A percentile compares a stretch with the other conserved stretches of the same genome.
These are phyloP conservation scores for Hiodon alosoides DNA, from an alignment of 2,113 vertebrate genomes.

Conservation along the genomic window DNA sequence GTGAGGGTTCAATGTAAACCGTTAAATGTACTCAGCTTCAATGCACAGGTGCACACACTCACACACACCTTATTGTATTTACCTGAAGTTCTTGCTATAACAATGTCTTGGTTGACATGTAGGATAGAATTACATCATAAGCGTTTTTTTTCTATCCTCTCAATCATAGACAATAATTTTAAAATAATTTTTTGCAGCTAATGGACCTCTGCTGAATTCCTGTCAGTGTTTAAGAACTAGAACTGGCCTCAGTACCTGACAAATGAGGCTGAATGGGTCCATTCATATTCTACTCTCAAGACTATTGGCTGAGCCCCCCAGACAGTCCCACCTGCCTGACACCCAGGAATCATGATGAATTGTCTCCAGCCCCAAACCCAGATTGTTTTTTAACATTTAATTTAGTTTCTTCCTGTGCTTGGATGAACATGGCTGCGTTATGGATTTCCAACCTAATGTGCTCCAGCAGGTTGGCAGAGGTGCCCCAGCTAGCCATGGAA, in stretches of 20 bases:
- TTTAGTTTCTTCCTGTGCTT: slow-evolving; percentile 99
- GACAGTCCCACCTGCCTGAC: slow-evolving; percentile 79
- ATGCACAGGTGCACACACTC: not conserved
- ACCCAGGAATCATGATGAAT: slow-evolving; percentile 95
- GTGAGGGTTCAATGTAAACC: no score
- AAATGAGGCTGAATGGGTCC: slow-evolving; percentile 64
- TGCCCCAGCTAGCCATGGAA: slow-evolving; percentile 88
- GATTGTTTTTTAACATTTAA: slow-evolving; percentile 99
- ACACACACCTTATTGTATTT: not conserved
- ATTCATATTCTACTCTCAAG: slow-evolving; percentile 61
- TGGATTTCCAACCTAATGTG: slow-evolving; percentile 98
- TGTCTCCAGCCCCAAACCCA: slow-evolving; percentile 84
- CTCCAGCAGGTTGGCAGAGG: slow-evolving; percentile 88
- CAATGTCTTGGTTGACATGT: slow-evolving; percentile 12
- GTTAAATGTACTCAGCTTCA: no score
- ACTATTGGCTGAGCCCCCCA: slow-evolving; percentile 70
- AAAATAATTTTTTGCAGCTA: slow-evolving; percentile 53
- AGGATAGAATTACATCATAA: slow-evolving; percentile 15
- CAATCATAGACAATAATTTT: slow-evolving; percentile 22
- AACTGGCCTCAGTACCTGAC: slow-evolving; percentile 59
- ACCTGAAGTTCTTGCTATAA: not conserved
- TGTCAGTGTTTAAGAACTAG: slow-evolving; percentile 70
- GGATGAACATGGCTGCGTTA: slow-evolving; percentile 96
- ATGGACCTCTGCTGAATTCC: slow-evolving; percentile 68
- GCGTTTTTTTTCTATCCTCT: slow-evolving; percentile 5